Evolutionary conservation across 2,888 invertebrate species (phyloP).

Genomic region (Standfussiana lucernea): DNA sequence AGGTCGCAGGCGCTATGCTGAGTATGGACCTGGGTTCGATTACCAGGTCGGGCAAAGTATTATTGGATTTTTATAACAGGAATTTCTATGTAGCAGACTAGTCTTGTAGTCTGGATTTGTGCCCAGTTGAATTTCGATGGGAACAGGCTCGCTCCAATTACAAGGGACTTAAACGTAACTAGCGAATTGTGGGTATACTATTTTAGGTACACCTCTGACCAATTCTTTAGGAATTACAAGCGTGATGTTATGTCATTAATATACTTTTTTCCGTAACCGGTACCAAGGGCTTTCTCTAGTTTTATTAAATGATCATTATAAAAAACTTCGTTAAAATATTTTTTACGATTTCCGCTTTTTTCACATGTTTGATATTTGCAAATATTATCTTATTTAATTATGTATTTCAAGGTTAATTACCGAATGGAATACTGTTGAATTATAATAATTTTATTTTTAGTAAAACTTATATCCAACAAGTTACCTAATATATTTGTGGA

Average conservation of each 20-base stretch:
- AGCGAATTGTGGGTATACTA: neutral
- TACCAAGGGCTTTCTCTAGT: neutral
- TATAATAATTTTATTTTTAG: neutral
- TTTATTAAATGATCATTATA: neutral
- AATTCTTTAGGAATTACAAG: neutral
- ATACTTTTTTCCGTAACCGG: neutral
- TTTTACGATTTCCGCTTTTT: constrained; percentile 1
- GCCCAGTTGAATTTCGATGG: neutral
- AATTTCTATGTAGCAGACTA: neutral
- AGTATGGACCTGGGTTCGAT: neutral
- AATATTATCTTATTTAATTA: neutral
- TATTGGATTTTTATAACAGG: neutral
- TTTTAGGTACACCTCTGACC: neutral
- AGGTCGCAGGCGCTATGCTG: neutral
- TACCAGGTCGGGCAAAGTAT: neutral
- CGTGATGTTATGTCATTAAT: neutral
- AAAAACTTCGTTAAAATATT: neutral
- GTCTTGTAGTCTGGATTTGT: neutral
- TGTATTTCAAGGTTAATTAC: constrained; percentile 18
- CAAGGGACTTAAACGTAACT: neutral
- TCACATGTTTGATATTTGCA: constrained; percentile 7
- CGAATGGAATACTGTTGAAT: neutral
- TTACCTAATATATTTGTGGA: neutral
- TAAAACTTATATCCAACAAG: neutral
- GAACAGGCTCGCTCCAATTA: neutral